Base-by-base conservation (phyloP, 1,140 invertebrate genomes). In the Diachasmimorpha longicaudata region DNA sequence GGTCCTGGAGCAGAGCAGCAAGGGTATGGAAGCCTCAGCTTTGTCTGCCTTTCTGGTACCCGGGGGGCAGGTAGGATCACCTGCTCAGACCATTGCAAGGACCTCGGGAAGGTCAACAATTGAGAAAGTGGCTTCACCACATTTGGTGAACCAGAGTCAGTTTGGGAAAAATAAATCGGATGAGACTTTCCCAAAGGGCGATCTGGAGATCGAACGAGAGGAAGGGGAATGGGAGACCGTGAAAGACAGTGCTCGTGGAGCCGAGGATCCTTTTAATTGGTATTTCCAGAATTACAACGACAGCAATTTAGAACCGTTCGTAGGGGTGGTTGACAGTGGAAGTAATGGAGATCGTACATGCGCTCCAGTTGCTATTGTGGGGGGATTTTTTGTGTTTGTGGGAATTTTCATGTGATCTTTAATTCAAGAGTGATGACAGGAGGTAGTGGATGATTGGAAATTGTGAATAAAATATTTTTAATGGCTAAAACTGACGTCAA, bases 271-370 rank as follows among this genome's bases (percentile, higher is more conserved):
- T 23, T 90, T 91, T 77, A 93, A 92, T 78, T 95, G 94, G 94
- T 95, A 95, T 83, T 95, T 93, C 83, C 92, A 92, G 71, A 94
- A 94, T 86, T 95, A 95, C 81, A 94, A 95, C 83, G 92, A 92
- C 78, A 91, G 92, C 14, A 91, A 93, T 80, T 83, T 93, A 76
- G 91, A 93, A 78, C 92, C 93, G 13, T 94, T 91, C 75, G 85
- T 94, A 70, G 92, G 90, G 39, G 74, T 81, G 25, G 76, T 77
- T 71, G 85, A 88, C 21, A 84, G 71, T 39, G 31, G 77, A 16
- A 77, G n/a, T n/a, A 36, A 72, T 11, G 39, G 25, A n/a, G 36
- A 69, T 19, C 10, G 44, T 42, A 25, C 46, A 1, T 70, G 10
- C 42, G 13, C 63, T 70, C 25, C 11, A 6, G 36, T 74, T 16